A percentile compares a stretch with the other conserved stretches of the same genome.
Conservation (phyloP, 2,888 invertebrate species). For the Trichogramma evanescens region DNA sequence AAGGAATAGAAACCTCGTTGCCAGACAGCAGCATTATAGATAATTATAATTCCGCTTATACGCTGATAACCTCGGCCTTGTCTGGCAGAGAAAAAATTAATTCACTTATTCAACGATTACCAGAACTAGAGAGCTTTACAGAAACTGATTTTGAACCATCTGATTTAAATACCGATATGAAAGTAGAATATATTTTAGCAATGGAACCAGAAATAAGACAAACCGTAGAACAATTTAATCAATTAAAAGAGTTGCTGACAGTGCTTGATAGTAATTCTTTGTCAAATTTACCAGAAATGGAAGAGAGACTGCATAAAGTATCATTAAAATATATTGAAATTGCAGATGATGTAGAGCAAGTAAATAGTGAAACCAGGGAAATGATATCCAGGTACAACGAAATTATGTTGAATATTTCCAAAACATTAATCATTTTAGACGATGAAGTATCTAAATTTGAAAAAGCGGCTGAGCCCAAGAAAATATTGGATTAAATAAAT, state of each 20-base stretch:
- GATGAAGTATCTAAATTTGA: conserved; percentile 46
- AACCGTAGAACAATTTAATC: conserved; percentile 40
- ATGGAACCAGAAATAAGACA: conserved; percentile 48
- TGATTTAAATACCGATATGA: conserved; percentile 47
- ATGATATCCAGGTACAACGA: conserved; percentile 49
- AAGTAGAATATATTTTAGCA: conserved; percentile 48
- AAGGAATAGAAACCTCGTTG: conserved; percentile 29
- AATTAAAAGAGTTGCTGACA: conserved; percentile 45
- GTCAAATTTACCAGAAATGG: conserved; percentile 45
- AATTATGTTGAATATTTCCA: conserved; percentile 48
- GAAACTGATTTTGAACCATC: conserved; percentile 47
- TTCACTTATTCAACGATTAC: conserved; percentile 46
- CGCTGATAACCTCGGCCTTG: conserved; percentile 50
- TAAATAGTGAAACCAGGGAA: conserved; percentile 44
- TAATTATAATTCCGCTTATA: conserved; percentile 48
- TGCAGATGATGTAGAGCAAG: conserved; percentile 42
- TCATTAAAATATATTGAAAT: conserved; percentile 44
- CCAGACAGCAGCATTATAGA: conserved; percentile 45
- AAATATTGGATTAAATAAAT: conserved; percentile 31
- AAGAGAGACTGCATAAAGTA: conserved; percentile 45
- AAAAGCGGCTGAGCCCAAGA: conserved; percentile 42
- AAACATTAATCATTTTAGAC: conserved; percentile 48
- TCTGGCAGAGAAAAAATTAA: conserved; percentile 51
- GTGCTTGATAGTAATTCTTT: conserved; percentile 47
- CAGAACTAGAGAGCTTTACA: conserved; percentile 48